Evolutionary conservation across 2,888 invertebrate species (phyloP).

Genomic region (Spialia ferax): DNA sequence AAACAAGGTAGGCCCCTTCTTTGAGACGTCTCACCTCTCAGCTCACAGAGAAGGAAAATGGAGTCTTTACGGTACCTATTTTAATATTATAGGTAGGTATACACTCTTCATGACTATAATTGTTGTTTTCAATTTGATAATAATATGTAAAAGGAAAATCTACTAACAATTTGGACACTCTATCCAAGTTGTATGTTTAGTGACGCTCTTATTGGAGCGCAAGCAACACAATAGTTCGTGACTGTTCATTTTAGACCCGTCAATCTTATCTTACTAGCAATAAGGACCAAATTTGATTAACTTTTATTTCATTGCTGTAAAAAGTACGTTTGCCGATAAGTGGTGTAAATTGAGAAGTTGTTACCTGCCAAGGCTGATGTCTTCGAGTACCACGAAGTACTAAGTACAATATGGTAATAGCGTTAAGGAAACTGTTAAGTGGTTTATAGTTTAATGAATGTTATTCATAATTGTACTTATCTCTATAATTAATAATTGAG

Average conservation of each 20-base stretch:
- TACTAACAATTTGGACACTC: no score
- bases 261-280: slow-evolving; percentile 26
- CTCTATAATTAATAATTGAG: no score
- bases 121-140: no score
- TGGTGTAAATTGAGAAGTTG: slow-evolving; percentile 50
- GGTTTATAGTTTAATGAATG: no score
- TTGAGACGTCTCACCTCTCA: no score
- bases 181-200: neutral
- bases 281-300: slow-evolving; percentile 40
- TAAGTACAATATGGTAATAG: slow-evolving; percentile 8
- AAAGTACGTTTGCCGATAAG: slow-evolving; percentile 40
- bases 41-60: no score
- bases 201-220: slow-evolving; percentile 47
- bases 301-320: neutral
- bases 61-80: no score
- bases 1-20: no score
- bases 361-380: slow-evolving; percentile 45
- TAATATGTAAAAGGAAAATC: no score
- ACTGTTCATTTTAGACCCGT: neutral
- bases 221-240: slow-evolving; percentile 25
- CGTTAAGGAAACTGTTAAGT: slow-evolving; percentile 1
- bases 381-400: slow-evolving; percentile 24
- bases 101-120: no score
- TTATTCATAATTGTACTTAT: no score
- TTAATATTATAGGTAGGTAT: no score